Evolutionary conservation across 92 coral and sea anemone genomes (phyloP).

Genomic region (Siderastrea radians): DNA sequence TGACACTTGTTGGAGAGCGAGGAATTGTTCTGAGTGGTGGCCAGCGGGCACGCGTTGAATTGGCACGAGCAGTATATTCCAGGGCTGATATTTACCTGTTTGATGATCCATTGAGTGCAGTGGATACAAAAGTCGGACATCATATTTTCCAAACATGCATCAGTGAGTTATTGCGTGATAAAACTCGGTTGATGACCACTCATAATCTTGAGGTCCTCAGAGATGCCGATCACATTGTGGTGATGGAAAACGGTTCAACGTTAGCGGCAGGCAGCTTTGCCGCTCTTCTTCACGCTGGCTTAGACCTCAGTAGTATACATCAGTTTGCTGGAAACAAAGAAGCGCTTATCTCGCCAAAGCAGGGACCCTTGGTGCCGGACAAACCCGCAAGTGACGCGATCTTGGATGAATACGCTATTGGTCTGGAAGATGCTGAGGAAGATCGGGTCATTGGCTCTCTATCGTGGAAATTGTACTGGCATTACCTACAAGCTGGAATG

Average conservation of each 20-base stretch:
- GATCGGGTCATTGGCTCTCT: slow-evolving; percentile 3
- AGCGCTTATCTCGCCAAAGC: not conserved
- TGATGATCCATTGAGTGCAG: slow-evolving; percentile 44
- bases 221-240: slow-evolving; percentile 9
- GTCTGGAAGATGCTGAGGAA: not conserved
- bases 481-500: slow-evolving; percentile 9
- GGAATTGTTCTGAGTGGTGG: slow-evolving; percentile 36
- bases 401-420: not conserved
- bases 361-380: not conserved
- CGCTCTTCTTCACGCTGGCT: not conserved
- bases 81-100: slow-evolving; percentile 35
- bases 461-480: not conserved
- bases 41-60: slow-evolving; percentile 22
- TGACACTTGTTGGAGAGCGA: slow-evolving; percentile 26
- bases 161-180: not conserved
- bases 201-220: slow-evolving; percentile 19
- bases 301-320: not conserved
- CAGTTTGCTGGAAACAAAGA: not conserved
- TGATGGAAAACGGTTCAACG: slow-evolving; percentile 24
- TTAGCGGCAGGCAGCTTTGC: not conserved
- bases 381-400: too few relatives aligned
- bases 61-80: slow-evolving; percentile 28
- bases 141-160: slow-evolving; percentile 32
- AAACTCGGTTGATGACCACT: slow-evolving; percentile 42
- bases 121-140: slow-evolving; percentile 33